These are phyloP conservation scores for Cheilosia variabilis DNA, from an alignment of 2,888 invertebrate genomes.

Conservation along the genomic window DNA sequence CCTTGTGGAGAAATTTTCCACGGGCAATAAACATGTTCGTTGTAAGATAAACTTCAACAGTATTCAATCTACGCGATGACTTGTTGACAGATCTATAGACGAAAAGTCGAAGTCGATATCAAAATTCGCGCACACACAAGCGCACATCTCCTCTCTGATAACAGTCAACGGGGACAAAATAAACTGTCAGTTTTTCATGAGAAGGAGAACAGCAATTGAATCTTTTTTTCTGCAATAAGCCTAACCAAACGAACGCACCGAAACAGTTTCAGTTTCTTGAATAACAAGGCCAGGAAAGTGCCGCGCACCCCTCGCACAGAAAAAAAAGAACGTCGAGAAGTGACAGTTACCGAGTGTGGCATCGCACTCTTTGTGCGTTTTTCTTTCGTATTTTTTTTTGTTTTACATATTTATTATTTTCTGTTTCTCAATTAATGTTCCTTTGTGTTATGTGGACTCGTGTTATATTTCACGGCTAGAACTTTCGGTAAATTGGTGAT, in stretches of 20 bases:
- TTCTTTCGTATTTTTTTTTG: constrained; percentile 34
- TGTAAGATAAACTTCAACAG: constrained; percentile 27
- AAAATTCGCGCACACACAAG: constrained; percentile 2
- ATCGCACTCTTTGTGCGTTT: constrained; percentile 72
- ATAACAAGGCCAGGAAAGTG: constrained; percentile 57
- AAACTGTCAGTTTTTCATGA: constrained; percentile 25
- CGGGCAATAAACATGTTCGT: background rate
- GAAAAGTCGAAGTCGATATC: background rate
- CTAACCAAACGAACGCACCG: constrained; percentile 15
- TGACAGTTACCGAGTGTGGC: constrained; percentile 72
- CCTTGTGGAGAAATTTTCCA: background rate
- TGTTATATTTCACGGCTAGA: constrained; percentile 45
- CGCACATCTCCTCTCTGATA: constrained; percentile 3
- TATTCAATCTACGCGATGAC: constrained; percentile 26
- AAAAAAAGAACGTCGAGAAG: constrained; percentile 24
- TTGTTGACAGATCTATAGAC: constrained; percentile 32
- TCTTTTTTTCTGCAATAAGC: constrained; percentile 23
- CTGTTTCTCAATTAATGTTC: constrained; percentile 49
- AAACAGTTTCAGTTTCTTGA: constrained; percentile 60
- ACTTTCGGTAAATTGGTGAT: constrained; percentile 61
- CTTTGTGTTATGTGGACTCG: constrained; percentile 71
- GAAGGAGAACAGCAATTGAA: constrained; percentile 27
- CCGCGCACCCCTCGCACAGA: constrained; percentile 21
- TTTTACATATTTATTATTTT: constrained; percentile 32
- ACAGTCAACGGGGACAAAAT: constrained; percentile 15